Base-by-base conservation (phyloP, 1,140 invertebrate species). In the Apocrypta bakeri region DNA sequence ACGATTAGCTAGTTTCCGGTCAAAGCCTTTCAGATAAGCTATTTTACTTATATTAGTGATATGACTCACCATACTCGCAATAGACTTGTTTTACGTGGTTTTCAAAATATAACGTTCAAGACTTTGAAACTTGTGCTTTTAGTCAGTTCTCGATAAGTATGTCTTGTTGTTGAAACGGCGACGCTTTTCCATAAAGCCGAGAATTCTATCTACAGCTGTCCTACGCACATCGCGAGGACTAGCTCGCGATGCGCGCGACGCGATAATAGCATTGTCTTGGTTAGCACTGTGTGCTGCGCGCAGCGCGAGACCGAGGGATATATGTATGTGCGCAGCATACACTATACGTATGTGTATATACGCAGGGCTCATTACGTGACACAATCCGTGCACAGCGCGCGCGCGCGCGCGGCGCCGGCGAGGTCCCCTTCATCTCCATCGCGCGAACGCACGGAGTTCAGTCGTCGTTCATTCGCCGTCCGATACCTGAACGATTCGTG, bases 221-320 rank as follows among this genome's bases (percentile, higher is more conserved):
- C 72, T 72, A 74, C 71, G 72, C 73, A 56, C 48, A 76, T 69
- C 71, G 69, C 12, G 33, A 2, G 42, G 42, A 24, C 3, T 8
- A n/a, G n/a, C 21, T 11, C 37, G 21, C 27, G 25, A 61, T 42
- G 8, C n/a, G n/a, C n/a, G 17, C 17, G 21, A 56, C 27, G 63
- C 86, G 90, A 91, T 91, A 91, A 91, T 90, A 82, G 88, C 86
- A 91, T 91, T 90, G 82, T 85, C 69, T 90, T 90, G 40, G 42
- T 24, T 68, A 24, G 25, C 11, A 42, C 4, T 1, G 71, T n/a
- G n/a, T n/a, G n/a, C n/a, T n/a, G n/a, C n/a, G n/a, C n/a, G n/a
- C n/a, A n/a, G n/a, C 27, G 27, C 3, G 48, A 68, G 21, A 68
- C 24, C n/a, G n/a, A 63, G 17, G 4, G 61, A 68, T 68, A 72